A percentile compares a stretch with the other conserved stretches of the same genome.
These are phyloP conservation scores for Ctenochaetus hawaiiensis DNA, from an alignment of 2,797 vertebrate genomes.

Conservation along the genomic window DNA sequence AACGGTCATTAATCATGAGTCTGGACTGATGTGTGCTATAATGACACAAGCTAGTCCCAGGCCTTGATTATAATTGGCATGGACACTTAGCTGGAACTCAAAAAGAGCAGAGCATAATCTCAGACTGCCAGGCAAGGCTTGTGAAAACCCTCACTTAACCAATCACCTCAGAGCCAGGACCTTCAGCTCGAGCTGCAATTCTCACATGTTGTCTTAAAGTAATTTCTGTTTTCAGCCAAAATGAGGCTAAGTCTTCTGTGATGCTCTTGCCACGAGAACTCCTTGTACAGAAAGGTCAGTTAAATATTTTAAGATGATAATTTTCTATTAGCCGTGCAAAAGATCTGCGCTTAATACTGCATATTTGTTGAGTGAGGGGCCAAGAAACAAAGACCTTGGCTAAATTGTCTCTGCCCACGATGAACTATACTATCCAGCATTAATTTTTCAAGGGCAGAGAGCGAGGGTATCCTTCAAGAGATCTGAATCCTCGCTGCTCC, in stretches of 20 bases:
- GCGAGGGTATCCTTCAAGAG: slow-evolving; percentile 23
- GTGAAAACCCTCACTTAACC: slow-evolving; percentile 43
- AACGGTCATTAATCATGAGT: slow-evolving; percentile 78
- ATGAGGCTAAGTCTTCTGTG: not conserved
- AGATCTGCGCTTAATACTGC: slow-evolving; percentile 28
- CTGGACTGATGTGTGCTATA: slow-evolving; percentile 64
- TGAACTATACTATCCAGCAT: slow-evolving; percentile 33
- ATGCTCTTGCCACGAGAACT: not conserved
- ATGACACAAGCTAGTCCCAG: slow-evolving; percentile 52
- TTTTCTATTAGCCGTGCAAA: slow-evolving; percentile 16
- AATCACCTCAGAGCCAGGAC: slow-evolving; percentile 18
- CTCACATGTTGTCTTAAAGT: slow-evolving; percentile 5
- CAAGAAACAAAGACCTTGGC: slow-evolving; percentile 15
- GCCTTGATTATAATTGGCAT: slow-evolving; percentile 70
- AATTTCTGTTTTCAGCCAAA: slow-evolving; percentile 35
- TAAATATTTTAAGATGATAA: slow-evolving; percentile 46
- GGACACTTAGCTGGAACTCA: slow-evolving; percentile 46
- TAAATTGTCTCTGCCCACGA: slow-evolving; percentile 17
- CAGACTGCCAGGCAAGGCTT: slow-evolving; percentile 36
- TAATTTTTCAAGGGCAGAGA: not conserved
- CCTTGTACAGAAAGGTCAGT: not conserved
- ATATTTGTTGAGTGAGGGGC: slow-evolving; percentile 34
- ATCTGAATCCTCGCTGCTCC: slow-evolving; percentile 13
- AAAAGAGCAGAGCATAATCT: slow-evolving; percentile 40
- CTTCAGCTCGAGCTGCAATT: slow-evolving; percentile 20